Conservation (phyloP, 2,113 vertebrate species). For the Hippocampus guttulatus region DNA sequence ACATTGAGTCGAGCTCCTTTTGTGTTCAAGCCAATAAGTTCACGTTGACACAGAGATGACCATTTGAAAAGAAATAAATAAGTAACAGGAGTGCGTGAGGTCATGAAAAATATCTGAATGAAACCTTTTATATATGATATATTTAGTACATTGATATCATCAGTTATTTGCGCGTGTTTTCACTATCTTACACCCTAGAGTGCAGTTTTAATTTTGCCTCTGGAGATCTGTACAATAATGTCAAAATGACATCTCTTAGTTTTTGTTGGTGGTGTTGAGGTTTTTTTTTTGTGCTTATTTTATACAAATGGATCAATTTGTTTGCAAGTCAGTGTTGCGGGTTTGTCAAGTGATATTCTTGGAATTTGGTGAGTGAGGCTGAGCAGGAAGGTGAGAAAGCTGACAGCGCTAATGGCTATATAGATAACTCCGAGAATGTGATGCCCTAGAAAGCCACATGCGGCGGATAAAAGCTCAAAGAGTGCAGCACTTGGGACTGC, state of each 20-base stretch:
- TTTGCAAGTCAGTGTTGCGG: conserved; percentile 44
- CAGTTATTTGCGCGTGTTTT: too few species aligned
- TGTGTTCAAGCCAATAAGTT: neutral
- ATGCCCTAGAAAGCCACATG: conserved; percentile 69
- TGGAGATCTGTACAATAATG: too few species aligned
- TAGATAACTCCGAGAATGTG: conserved; percentile 79
- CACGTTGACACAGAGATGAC: too few species aligned
- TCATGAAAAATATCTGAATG: too few species aligned
- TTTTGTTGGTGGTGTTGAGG: conserved; percentile 2
- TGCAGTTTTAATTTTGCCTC: too few species aligned
- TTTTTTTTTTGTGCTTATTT: conserved; percentile 18
- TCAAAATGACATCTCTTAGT: too few species aligned
- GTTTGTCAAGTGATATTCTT: conserved; percentile 59
- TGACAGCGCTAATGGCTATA: conserved; percentile 74
- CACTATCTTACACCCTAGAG: too few species aligned
- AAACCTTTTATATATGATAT: too few species aligned
- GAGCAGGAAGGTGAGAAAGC: conserved; percentile 69
- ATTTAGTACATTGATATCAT: too few species aligned
- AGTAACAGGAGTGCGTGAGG: too few species aligned
- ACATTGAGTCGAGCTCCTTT: conserved; percentile 11
- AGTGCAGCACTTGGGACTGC: conserved; percentile 56
- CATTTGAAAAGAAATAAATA: too few species aligned
- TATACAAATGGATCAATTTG: conserved; percentile 63
- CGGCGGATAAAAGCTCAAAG: conserved; percentile 62
- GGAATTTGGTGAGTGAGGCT: conserved; percentile 71